phyloP scores from a whole-genome alignment of 2,113 vertebrate genomes.

The Dinomys branickii region DNA sequence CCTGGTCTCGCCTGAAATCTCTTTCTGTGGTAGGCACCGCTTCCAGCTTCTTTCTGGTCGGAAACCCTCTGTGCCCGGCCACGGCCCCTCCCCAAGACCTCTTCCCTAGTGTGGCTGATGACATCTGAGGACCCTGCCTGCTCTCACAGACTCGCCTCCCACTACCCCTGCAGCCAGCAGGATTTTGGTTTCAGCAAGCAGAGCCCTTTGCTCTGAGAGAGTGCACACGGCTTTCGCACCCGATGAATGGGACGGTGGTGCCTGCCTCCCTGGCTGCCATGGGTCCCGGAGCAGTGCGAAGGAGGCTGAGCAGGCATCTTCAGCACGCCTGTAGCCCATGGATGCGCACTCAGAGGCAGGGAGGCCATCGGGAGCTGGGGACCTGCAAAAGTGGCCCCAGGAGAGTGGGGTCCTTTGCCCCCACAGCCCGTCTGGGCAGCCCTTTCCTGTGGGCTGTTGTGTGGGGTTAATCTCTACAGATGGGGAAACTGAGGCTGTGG shows the following conservation, averaged over 20 bases:
- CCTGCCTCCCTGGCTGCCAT: background rate
- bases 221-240: background rate
- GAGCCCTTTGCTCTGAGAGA: background rate
- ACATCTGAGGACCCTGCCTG: rapidly evolving
- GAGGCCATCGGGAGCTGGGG: background rate
- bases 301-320: rapidly evolving
- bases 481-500: background rate
- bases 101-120: background rate
- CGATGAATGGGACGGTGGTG: rapidly evolving
- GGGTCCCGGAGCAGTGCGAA: background rate
- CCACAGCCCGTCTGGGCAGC: rapidly evolving
- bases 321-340: rapidly evolving
- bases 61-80: background rate
- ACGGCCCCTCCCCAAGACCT: background rate
- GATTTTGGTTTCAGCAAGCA: background rate
- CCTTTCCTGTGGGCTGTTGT: rapidly evolving
- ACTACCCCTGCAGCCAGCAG: background rate
- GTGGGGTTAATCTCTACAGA: background rate
- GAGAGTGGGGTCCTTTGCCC: rapidly evolving
- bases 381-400: background rate
- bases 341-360: background rate
- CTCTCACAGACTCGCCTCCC: rapidly evolving
- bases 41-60: background rate
- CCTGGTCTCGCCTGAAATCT: background rate
- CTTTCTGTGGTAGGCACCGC: background rate